These are phyloP conservation scores for Cyprinodon brontotheroides DNA, from an alignment of 2,113 vertebrate species.

Conservation along the genomic window DNA sequence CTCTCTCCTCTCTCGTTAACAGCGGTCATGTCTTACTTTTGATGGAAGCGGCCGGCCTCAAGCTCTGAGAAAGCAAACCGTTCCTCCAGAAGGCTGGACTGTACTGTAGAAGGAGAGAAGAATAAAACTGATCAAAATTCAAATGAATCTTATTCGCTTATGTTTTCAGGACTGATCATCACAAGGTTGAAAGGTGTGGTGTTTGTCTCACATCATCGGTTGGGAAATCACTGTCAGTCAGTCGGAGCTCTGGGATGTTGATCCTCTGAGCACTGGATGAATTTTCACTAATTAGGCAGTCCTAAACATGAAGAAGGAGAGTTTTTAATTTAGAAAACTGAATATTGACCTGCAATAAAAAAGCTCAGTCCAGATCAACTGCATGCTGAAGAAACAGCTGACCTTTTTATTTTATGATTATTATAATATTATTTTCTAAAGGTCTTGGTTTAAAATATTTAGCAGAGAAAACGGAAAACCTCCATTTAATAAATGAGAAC, in stretches of 20 bases:
- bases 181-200: background rate
- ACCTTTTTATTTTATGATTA: no score
- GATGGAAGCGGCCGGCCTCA: slow-evolving; percentile 79
- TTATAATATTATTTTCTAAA: no score
- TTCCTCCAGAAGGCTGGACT: slow-evolving; percentile 80
- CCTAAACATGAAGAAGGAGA: slow-evolving; percentile 62
- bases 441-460: no score
- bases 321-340: background rate
- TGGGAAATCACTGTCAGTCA: slow-evolving; percentile 68
- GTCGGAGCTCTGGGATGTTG: slow-evolving; percentile 69
- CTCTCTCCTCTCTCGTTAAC: background rate
- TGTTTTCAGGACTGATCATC: background rate
- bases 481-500: no score
- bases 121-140: background rate
- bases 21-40: slow-evolving; percentile 79
- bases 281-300: slow-evolving; percentile 72
- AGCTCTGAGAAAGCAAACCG: slow-evolving; percentile 75
- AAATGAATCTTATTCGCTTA: background rate
- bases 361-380: background rate
- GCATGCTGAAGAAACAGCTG: background rate
- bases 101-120: slow-evolving; percentile 60
- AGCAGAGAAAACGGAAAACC: no score
- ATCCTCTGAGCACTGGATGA: slow-evolving; percentile 30
- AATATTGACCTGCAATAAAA: background rate
- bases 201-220: slow-evolving; percentile 72